These are phyloP conservation scores for Lathronympha strigana DNA, from an alignment of 2,888 invertebrate species.

Conservation along the genomic window DNA sequence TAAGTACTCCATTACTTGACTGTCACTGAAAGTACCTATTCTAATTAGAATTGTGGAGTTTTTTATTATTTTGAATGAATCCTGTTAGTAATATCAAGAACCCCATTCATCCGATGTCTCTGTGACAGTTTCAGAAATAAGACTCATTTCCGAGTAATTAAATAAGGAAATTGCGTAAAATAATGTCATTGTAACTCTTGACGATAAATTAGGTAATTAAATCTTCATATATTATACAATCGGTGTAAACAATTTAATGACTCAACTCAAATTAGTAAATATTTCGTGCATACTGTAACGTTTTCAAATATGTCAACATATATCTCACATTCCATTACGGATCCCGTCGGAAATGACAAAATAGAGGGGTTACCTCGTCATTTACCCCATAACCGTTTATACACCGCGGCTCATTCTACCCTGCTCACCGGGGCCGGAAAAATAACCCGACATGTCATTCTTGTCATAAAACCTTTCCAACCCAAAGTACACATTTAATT, in stretches of 20 bases:
- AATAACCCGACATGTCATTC: conserved; percentile 33
- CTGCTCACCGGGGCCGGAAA: conserved; percentile 35
- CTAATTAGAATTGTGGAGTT: neutral
- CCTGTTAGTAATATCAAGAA: conserved; percentile 11
- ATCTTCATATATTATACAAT: too few species aligned
- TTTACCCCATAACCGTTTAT: conserved; percentile 32
- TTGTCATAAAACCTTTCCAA: conserved; percentile 31
- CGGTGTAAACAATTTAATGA: too few species aligned
- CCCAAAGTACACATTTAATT: conserved; percentile 32
- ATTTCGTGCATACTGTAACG: too few species aligned
- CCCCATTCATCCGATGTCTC: conserved; percentile 6
- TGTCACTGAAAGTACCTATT: too few species aligned
- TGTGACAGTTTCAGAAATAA: conserved; percentile 22
- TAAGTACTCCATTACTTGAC: too few species aligned
- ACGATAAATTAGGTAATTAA: neutral
- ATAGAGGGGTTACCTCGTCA: conserved; percentile 12
- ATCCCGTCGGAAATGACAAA: neutral
- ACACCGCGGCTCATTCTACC: conserved; percentile 29
- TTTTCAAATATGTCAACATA: neutral
- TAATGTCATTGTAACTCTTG: neutral
- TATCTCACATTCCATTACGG: neutral
- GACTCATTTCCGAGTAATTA: conserved; percentile 15
- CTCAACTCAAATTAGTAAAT: neutral
- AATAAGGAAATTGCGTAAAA: neutral
- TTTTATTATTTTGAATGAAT: conserved; percentile 14